Percentiles rank a stretch among this genome's conserved stretches.
Evolutionary conservation across 1,140 invertebrate genomes (phyloP).

Genomic region (Danaus melanippus): DNA sequence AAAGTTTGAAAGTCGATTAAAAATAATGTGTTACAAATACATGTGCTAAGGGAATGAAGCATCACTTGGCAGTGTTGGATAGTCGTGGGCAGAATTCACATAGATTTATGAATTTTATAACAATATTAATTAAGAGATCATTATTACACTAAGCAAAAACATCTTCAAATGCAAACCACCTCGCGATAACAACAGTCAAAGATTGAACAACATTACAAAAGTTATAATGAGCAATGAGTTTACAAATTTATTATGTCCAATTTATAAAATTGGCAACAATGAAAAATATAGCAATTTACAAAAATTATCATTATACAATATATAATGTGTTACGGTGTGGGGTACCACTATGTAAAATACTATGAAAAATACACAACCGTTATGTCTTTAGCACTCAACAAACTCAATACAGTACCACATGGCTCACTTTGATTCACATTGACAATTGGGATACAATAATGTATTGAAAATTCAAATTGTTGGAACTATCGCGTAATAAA

Average conservation of each 20-base stretch:
- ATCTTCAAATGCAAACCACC: constrained; percentile 3
- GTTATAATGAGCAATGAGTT: constrained; percentile 11
- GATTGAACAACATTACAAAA: constrained; percentile 6
- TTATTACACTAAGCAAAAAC: constrained; percentile 10
- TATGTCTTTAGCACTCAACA: constrained; percentile 21
- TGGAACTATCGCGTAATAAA: no score
- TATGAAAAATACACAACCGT: constrained; percentile 40
- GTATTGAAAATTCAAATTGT: no score
- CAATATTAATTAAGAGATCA: constrained; percentile 14
- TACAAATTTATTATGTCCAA: constrained; percentile 18
- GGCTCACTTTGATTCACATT: no score
- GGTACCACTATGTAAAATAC: constrained; percentile 19
- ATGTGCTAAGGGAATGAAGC: constrained; percentile 16
- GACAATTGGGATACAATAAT: no score
- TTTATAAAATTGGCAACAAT: constrained; percentile 55
- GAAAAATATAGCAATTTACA: constrained; percentile 53
- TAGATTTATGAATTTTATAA: constrained; percentile 13
- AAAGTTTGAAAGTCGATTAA: constrained; percentile 13
- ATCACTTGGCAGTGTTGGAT: constrained; percentile 31
- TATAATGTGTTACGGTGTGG: constrained; percentile 2
- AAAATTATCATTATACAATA: constrained; percentile 23
- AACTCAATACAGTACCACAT: no score
- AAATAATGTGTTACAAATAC: constrained; percentile 6
- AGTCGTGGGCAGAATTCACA: constrained; percentile 6
- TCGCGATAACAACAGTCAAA: not conserved